A percentile compares a stretch with the other conserved stretches of the same genome.
phyloP scores from a whole-genome alignment of 2,888 invertebrate species.

The Linnaemya tessellans region DNA sequence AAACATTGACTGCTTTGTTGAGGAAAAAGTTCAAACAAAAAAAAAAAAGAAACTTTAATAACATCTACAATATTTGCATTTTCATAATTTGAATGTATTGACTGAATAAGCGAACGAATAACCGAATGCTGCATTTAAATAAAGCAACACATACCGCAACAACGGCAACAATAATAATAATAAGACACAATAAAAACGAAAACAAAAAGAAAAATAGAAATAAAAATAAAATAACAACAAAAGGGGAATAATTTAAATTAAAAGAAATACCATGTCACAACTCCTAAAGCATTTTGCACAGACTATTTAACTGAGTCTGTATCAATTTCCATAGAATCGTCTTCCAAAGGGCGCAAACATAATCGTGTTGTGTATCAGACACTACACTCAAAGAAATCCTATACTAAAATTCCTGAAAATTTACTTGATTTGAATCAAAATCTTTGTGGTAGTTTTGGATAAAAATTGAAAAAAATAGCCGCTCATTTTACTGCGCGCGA shows the following conservation, averaged over 20 bases:
- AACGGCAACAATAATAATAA: conserved; percentile 11
- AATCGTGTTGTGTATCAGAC: conserved; percentile 13
- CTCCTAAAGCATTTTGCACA: conserved; percentile 48
- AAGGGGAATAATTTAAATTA: conserved; percentile 65
- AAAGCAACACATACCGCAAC: conserved; percentile 43
- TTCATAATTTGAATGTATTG: conserved; percentile 69
- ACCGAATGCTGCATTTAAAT: conserved; percentile 57
- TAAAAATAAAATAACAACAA: conserved; percentile 37
- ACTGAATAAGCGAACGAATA: conserved; percentile 36
- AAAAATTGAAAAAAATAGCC: too few relatives aligned
- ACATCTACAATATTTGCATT: conserved; percentile 69
- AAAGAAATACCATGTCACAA: conserved; percentile 67
- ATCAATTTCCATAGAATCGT: conserved; percentile 13
- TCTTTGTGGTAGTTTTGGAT: too few relatives aligned
- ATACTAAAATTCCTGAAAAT: too few relatives aligned
- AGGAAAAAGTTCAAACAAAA: conserved; percentile 17
- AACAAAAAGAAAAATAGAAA: conserved; percentile 28
- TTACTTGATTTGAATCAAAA: too few relatives aligned
- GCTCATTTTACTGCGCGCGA: too few relatives aligned
- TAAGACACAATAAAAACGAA: not conserved
- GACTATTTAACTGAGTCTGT: conserved; percentile 43
- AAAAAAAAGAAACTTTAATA: conserved; percentile 45
- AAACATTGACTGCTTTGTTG: conserved; percentile 39
- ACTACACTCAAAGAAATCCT: too few relatives aligned
- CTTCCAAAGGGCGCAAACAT: conserved; percentile 8